Percentiles rank a stretch among this genome's conserved stretches.
phyloP scores from a whole-genome alignment of 2,797 vertebrate species.

The Pogonophryne albipinna region DNA sequence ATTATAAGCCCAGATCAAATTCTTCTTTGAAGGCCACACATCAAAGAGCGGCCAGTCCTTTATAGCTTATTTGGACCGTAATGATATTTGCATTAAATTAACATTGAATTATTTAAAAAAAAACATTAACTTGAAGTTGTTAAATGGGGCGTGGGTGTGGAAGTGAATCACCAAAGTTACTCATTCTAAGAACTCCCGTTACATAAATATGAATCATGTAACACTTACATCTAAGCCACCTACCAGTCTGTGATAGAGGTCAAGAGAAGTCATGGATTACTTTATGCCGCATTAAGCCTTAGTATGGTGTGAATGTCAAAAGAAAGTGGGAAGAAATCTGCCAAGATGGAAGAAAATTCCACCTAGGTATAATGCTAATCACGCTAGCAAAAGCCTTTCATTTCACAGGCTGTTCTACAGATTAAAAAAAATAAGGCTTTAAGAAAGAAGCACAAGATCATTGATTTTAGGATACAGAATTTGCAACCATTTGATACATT shows the following conservation, averaged over 20 bases:
- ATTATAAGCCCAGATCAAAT: conserved; percentile 39
- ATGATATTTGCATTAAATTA: conserved; percentile 49
- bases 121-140: conserved; percentile 1
- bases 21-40: conserved; percentile 53
- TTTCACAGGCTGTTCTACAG: not conserved
- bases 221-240: conserved; percentile 7
- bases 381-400: too few species aligned
- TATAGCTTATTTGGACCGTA: conserved; percentile 13
- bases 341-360: not conserved
- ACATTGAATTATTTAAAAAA: conserved; percentile 27
- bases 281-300: not conserved
- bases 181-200: conserved; percentile 16
- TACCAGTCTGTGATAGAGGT: conserved; percentile 13
- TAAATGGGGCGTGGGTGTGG: conserved; percentile 16
- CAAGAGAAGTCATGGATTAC: not conserved
- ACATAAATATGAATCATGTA: conserved; percentile 34
- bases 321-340: not conserved
- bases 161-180: conserved; percentile 27
- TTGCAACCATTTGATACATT: not conserved
- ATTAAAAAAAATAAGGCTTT: not conserved
- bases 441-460: not conserved
- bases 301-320: not conserved
- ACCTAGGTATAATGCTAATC: not conserved
- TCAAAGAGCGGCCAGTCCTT: conserved; percentile 41
- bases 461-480: not conserved